These are phyloP conservation scores for Fringilla coelebs DNA, from an alignment of 2,797 vertebrate genomes.

Conservation along the genomic window DNA sequence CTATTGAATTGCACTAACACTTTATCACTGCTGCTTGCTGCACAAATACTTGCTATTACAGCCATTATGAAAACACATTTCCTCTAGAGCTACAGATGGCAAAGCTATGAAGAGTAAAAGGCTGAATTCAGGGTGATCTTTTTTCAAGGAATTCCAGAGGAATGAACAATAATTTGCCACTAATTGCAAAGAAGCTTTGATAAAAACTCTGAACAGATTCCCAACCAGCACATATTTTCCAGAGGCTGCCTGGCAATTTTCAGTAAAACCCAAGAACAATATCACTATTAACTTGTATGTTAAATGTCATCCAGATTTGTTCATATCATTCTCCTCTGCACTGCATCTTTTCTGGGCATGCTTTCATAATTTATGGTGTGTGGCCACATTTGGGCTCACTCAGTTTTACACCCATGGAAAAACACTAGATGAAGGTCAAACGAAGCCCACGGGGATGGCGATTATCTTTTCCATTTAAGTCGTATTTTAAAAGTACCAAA, in stretches of 20 bases:
- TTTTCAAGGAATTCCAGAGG: conserved; percentile 47
- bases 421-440: not conserved
- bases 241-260: conserved; percentile 15
- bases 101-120: not conserved
- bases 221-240: conserved; percentile 41
- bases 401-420: not conserved
- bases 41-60: conserved; percentile 15
- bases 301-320: conserved; percentile 55
- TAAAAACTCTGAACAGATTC: conserved; percentile 36
- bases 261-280: conserved; percentile 42
- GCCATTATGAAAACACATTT: conserved; percentile 36
- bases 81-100: not conserved
- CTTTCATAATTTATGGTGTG: not conserved
- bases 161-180: conserved; percentile 39
- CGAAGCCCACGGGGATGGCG: not conserved
- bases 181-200: conserved; percentile 50
- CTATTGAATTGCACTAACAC: accelerated
- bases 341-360: not conserved
- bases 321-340: not conserved
- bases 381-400: not conserved
- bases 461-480: not conserved
- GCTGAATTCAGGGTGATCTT: conserved; percentile 41
- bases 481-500: not conserved
- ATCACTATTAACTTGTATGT: conserved; percentile 23
- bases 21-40: not conserved